Evolutionary conservation across 2,888 invertebrate genomes (phyloP), one percentile per base, ranked within the genome.

Genomic region (Hypomecis atomaria): DNA sequence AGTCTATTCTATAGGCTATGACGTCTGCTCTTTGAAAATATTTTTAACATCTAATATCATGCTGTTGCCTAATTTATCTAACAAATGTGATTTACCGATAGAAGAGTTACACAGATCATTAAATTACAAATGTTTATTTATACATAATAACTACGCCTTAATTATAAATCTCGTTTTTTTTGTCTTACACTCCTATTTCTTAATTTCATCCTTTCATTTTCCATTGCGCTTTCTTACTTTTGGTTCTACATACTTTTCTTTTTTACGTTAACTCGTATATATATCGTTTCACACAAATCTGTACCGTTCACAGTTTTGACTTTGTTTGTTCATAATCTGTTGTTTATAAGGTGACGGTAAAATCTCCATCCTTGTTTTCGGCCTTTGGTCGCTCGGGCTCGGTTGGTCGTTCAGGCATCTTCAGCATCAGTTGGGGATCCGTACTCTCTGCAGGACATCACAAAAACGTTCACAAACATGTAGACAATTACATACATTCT

Each of bases 361-460:
- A 92, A 72, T 92, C 92, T 45, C 88, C 91, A 56, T 92, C 90
- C 69, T 82, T 88, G 57, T 91, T 82, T 69, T 89, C 88, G 1
- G 90, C 85, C 72, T 87, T 89, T 2, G 86, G 85, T 48, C 65
- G 52, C 70, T 87, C 87, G 53, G 80, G 60, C 43, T 65, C 78
- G 38, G 81, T 73, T 10, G 82, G 78, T 7, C 86, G 81, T 37
- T 88, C 88, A 1, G 89, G 87, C 76, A 89, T 81, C 84, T 90
- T 91, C 78, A 90, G 78, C 70, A 88, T 81, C 78, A 91, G 73
- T 43, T 81, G 83, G 45, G 79, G 86, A 62, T 92, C 91, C 70
- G 85, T 81, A 76, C 91, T 92, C 77, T 91, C 92, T 92, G 91
- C 74, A 74, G 81, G 81, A 88, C 87, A 88, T 80, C 86, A 90